Base-by-base conservation (phyloP, 2,113 vertebrate genomes). In the Leucoraja erinaceus region DNA sequence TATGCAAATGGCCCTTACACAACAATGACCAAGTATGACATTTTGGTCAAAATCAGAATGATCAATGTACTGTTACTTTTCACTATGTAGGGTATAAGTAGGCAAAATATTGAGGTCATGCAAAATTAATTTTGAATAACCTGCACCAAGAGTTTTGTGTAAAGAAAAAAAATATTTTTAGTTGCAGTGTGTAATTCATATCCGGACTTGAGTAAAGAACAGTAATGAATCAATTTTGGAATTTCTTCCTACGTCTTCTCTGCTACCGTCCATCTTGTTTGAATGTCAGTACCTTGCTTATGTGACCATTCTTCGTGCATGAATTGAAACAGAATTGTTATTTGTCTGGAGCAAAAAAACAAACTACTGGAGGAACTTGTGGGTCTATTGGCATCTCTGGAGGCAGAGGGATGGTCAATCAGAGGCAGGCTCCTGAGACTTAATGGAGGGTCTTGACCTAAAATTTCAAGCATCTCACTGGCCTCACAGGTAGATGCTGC, bases 1-100 rank as follows among this genome's bases (percentile, higher is more conserved):
- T 98, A 97, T 95, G 94, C 77, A 8, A 96, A 95, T 93, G 97
- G 97, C 74, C 95, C 97, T 0, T 96, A 96, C 94, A 97, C 96
- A 94, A 74, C 84, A 81, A 98, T 98, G 97, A 98, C 95, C 94
- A 97, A 97, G 98, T 98, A 95, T 96, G 97, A 93, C 47, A 4
- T 4, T 68, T 77, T 25, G 33, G 47, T 54, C 28, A 91, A 72
- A 54, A 47, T 91, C 66, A 28, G 68, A 9, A 91, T 47, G 22
- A 28, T 74, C 90, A 12, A 28, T 12, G 38, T 28, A 54, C 20
- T 47, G 38, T 91, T 66, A 88, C 38, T 16, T 88, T 88, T n/a
- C 63, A 12, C 14, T 63, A 5, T 31, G 56, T 63, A 6, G 6
- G 63, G 28, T 31, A 12, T 16, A 63, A 31, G 18, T 91, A 47